Base-by-base conservation (phyloP, 2,113 vertebrate species). In the Lagopus leucura region DNA sequence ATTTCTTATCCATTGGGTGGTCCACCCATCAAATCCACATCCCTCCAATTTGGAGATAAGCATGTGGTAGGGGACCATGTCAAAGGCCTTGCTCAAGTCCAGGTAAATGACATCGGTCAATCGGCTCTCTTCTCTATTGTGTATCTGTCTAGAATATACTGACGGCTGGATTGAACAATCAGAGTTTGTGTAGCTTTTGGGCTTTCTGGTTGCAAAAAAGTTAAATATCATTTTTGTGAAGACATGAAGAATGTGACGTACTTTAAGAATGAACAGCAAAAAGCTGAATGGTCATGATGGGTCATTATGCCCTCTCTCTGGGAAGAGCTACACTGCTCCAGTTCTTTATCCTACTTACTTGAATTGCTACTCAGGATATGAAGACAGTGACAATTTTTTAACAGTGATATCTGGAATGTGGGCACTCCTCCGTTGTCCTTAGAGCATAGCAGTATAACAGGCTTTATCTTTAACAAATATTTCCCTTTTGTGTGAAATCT, bases 271-370 rank as follows among this genome's bases (percentile, higher is more conserved):
- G 45, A 76, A 5, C 5, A 67, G n/a, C 74, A 57, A 48, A 24
- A 45, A 91, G 40, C 6, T 58, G 67, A 73, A 30, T 7, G 64
- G 14, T 52, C 17, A 36, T 63, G 36, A 55, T 50, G 50, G 22
- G 32, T 88, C 71, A 72, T 84, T 63, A 84, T 54, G 54, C 63
- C 86, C 36, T 82, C 45, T 10, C 52, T 54, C 60, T 73, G 4
- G 43, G 84, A 92, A 82, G 38, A 76, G 10, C 4, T 80, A 66
- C 66, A 27, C 36, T 83, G 67, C 64, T 95, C 85, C 67, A 91
- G 8, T 42, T 91, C 72, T 92, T 85, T 82, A 75, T 47, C 69
- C 85, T 77, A 77, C 66, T 94, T 93, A 90, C 84, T 69, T 85
- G 30, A 90, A 82, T 93, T 89, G 10, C 47, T 34, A 38, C 17